Percentiles rank a stretch among this genome's conserved stretches.
Evolutionary conservation across 2,888 invertebrate genomes (phyloP).

Genomic region (Tachina fera): DNA sequence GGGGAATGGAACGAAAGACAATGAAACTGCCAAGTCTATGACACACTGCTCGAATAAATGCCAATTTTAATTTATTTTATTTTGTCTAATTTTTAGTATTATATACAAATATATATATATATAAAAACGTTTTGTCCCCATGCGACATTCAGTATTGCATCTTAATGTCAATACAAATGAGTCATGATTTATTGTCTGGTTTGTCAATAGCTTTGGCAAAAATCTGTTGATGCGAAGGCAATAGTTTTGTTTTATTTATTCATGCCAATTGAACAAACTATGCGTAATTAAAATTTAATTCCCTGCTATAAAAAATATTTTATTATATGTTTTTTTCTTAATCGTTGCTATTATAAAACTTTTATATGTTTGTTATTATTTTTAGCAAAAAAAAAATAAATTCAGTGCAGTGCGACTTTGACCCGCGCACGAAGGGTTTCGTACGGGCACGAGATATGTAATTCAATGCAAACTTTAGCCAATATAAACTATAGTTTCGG

Average conservation of each 20-base stretch:
- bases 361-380: too few relatives aligned
- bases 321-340: too few relatives aligned
- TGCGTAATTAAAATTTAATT: slow-evolving; percentile 48
- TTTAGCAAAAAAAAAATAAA: too few relatives aligned
- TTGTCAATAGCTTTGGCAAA: slow-evolving; percentile 29
- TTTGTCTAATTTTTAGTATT: not conserved
- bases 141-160: slow-evolving; percentile 22
- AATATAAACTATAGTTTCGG: too few relatives aligned
- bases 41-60: slow-evolving; percentile 66
- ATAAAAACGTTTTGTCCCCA: not conserved
- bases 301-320: slow-evolving; percentile 3
- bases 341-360: too few relatives aligned
- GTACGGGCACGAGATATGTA: too few relatives aligned
- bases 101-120: not conserved
- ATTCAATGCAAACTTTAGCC: too few relatives aligned
- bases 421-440: too few relatives aligned
- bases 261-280: slow-evolving; percentile 46
- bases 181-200: slow-evolving; percentile 50
- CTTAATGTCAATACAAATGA: slow-evolving; percentile 55
- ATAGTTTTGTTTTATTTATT: not conserved
- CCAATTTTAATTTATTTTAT: slow-evolving; percentile 60
- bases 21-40: slow-evolving; percentile 56
- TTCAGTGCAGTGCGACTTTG: too few relatives aligned
- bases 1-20: slow-evolving; percentile 44
- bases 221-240: slow-evolving; percentile 16